phyloP scores from a whole-genome alignment of 2,113 vertebrate genomes.

The Brevimyrus niger region DNA sequence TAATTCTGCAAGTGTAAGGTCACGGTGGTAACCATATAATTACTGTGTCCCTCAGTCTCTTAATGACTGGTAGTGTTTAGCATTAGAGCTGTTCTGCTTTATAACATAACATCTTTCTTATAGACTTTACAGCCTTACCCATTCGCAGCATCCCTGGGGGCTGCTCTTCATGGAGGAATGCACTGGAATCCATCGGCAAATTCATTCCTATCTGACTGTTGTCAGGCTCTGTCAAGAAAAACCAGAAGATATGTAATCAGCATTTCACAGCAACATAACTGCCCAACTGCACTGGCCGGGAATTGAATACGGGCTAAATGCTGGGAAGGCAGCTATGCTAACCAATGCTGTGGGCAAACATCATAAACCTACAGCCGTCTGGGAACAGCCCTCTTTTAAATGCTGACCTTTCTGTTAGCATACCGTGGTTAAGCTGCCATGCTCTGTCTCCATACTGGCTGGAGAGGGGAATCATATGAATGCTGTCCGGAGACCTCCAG shows the following conservation, averaged over 20 bases:
- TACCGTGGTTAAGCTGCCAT: constrained; percentile 29
- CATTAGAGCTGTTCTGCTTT: neutral
- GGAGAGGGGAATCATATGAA: constrained; percentile 43
- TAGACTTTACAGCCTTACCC: neutral
- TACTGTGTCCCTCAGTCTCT: neutral
- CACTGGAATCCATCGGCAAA: constrained; percentile 14
- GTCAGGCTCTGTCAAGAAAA: constrained; percentile 27
- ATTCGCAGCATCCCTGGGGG: constrained; percentile 40
- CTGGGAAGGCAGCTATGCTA: constrained; percentile 70
- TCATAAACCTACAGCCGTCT: neutral
- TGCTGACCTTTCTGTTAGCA: constrained; percentile 27
- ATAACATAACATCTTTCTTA: neutral
- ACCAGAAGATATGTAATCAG: neutral
- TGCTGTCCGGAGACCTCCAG: constrained; percentile 39
- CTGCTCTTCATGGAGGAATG: neutral
- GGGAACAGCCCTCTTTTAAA: neutral
- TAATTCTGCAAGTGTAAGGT: neutral
- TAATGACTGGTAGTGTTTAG: neutral
- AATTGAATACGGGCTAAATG: constrained; percentile 67
- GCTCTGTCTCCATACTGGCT: constrained; percentile 15
- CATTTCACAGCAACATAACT: neutral
- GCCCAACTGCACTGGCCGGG: constrained; percentile 45
- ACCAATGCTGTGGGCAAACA: constrained; percentile 29
- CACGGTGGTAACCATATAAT: neutral
- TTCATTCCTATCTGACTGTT: constrained; percentile 31